These are phyloP conservation scores for Hyperoplus lanceolatus DNA, from an alignment of 2,797 vertebrate genomes.

Conservation along the genomic window DNA sequence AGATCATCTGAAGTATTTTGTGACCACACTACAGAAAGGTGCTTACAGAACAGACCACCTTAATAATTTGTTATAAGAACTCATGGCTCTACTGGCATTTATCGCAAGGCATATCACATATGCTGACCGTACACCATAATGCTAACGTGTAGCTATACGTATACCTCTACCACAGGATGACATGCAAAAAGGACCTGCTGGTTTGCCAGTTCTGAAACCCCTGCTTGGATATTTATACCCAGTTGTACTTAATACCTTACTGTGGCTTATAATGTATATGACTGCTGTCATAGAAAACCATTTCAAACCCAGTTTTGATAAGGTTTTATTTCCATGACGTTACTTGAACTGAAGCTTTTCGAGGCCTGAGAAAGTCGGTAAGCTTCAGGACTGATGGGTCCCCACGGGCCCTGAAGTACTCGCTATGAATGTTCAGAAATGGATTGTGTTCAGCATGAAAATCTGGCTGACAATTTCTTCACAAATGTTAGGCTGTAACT, in stretches of 20 bases:
- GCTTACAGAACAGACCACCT: slow-evolving; percentile 7
- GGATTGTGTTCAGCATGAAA: slow-evolving; percentile 25
- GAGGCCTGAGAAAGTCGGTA: slow-evolving; percentile 28
- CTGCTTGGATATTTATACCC: slow-evolving; percentile 17
- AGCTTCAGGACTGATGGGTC: slow-evolving; percentile 39
- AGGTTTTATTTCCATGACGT: slow-evolving; percentile 42
- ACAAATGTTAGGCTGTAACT: slow-evolving; percentile 13
- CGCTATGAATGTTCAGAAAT: slow-evolving; percentile 46
- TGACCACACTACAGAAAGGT: slow-evolving; percentile 37
- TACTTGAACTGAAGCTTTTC: slow-evolving; percentile 70
- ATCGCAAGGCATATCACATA: not conserved
- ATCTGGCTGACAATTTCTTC: not conserved
- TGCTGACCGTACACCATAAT: not conserved
- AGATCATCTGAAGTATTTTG: slow-evolving; percentile 21
- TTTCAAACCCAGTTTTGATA: slow-evolving; percentile 20
- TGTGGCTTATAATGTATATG: slow-evolving; percentile 22
- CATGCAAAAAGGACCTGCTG: slow-evolving; percentile 1
- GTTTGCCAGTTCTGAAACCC: slow-evolving; percentile 19
- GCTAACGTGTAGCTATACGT: not conserved
- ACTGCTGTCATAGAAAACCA: slow-evolving; percentile 43
- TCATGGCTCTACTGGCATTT: slow-evolving; percentile 6
- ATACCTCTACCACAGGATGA: not conserved
- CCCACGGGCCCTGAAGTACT: slow-evolving; percentile 4
- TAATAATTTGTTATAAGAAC: not conserved
- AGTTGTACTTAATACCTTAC: slow-evolving; percentile 8